Conservation (phyloP, 2,888 invertebrate species). For the Incurvaria masculella region DNA sequence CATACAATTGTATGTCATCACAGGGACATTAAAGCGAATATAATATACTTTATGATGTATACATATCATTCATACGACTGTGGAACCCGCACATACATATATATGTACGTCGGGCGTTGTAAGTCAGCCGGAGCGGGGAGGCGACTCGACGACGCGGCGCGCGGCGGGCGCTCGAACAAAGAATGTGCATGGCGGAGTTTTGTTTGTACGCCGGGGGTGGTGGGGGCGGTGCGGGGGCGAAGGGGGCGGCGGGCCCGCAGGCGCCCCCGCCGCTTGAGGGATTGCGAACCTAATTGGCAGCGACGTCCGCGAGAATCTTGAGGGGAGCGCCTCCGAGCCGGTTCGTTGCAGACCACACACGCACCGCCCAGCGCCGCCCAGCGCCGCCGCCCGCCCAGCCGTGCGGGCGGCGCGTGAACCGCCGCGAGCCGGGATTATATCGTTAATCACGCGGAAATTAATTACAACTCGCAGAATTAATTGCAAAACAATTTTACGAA, state of each 20-base stretch:
- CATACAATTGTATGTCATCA: too few species aligned
- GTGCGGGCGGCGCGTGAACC: slow-evolving; percentile 51
- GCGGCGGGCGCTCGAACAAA: slow-evolving; percentile 11
- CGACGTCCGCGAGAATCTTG: slow-evolving; percentile 59
- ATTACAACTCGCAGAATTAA: slow-evolving; percentile 56
- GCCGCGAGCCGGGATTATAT: slow-evolving; percentile 53
- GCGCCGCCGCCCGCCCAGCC: slow-evolving; percentile 26
- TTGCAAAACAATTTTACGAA: slow-evolving; percentile 50
- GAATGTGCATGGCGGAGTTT: not conserved
- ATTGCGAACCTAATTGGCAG: slow-evolving; percentile 58
- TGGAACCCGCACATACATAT: too few species aligned
- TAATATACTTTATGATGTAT: too few species aligned
- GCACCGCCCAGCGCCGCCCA: slow-evolving; percentile 16
- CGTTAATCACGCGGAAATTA: slow-evolving; percentile 56
- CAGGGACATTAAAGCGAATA: too few species aligned
- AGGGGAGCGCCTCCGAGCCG: slow-evolving; percentile 48
- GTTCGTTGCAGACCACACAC: slow-evolving; percentile 21
- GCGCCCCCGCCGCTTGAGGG: slow-evolving; percentile 49
- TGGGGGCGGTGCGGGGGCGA: slow-evolving; percentile 17
- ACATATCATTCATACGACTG: too few species aligned
- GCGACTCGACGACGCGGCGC: slow-evolving; percentile 14
- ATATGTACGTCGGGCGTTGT: slow-evolving; percentile 19
- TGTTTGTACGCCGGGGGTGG: slow-evolving; percentile 10
- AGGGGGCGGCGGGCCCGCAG: slow-evolving; percentile 19
- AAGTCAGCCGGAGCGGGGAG: slow-evolving; percentile 3